A percentile compares a stretch with the other conserved stretches of the same genome.
Conservation (phyloP, 2,113 vertebrate species). For the Plectropomus leopardus region DNA sequence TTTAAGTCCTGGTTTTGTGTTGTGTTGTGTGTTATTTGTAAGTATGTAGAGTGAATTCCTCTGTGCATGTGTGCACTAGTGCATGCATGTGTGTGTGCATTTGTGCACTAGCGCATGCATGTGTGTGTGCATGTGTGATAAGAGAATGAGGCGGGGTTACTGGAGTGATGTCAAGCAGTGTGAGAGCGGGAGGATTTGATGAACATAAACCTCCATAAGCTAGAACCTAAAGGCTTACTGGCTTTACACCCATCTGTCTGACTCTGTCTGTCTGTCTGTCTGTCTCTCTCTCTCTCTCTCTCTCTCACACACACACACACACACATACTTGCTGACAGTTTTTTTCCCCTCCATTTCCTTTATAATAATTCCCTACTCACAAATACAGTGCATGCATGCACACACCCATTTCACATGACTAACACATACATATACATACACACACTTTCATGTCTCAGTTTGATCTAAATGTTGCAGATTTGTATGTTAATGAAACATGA, state of each 20-base stretch:
- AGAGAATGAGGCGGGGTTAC: conserved; percentile 2
- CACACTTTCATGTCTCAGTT: not conserved
- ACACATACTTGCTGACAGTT: not conserved
- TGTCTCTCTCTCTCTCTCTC: conserved; percentile 30
- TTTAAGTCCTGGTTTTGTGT: not conserved
- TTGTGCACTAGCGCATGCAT: not conserved
- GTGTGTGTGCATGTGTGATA: conserved; percentile 12
- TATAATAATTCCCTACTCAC: not conserved
- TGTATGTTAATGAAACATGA: conserved; percentile 1
- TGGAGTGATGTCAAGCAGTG: conserved; percentile 38
- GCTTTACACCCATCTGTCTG: conserved; percentile 73
- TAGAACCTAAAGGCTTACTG: conserved; percentile 70
- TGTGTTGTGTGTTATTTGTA: not conserved
- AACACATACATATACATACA: not conserved
- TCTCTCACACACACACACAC: not conserved
- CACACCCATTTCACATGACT: not conserved
- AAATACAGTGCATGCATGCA: not conserved
- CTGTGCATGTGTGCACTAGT: not conserved
- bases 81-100: not conserved
- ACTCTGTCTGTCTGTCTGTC: conserved; percentile 8
- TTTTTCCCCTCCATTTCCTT: not conserved
- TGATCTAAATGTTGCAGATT: not conserved
- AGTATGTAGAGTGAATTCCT: too few relatives aligned
- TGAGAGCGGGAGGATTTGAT: conserved; percentile 68
- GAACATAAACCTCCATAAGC: conserved; percentile 72